A percentile compares a stretch with the other conserved stretches of the same genome.
These are phyloP conservation scores for Orcinus orca DNA, from an alignment of 2,113 vertebrate species.

Conservation along the genomic window DNA sequence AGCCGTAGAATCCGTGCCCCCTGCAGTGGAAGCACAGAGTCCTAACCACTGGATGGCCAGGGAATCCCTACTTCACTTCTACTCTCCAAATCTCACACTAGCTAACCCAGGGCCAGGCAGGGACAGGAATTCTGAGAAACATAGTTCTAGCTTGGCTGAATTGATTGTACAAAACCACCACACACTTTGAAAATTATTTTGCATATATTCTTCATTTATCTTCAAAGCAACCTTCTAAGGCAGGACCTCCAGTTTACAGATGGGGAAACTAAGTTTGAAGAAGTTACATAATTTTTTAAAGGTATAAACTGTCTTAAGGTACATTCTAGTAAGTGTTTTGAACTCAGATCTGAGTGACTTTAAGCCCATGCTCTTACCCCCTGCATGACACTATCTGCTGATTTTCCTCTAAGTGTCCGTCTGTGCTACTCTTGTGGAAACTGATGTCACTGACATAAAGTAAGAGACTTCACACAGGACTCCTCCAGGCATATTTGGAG, in stretches of 20 bases:
- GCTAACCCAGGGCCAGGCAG: not conserved
- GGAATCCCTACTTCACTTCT: not conserved
- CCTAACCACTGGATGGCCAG: not conserved
- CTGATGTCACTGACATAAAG: not conserved
- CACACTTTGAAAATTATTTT: not conserved
- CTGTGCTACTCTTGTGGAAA: not conserved
- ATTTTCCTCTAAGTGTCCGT: not conserved
- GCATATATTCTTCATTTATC: not conserved
- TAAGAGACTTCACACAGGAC: not conserved
- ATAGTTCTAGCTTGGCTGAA: not conserved
- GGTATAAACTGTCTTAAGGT: not conserved
- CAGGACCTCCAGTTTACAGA: not conserved
- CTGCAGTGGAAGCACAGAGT: not conserved
- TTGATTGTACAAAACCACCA: not conserved
- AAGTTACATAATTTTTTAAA: not conserved
- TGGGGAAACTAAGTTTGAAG: not conserved
- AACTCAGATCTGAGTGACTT: not conserved
- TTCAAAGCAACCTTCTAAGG: not conserved
- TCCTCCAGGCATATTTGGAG: not conserved
- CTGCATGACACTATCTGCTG: not conserved
- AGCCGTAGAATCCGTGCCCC: accelerated
- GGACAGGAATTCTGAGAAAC: not conserved
- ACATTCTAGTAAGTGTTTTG: not conserved
- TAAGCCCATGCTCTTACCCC: not conserved
- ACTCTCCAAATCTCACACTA: not conserved